These are phyloP conservation scores for Coilia nasus DNA, from an alignment of 2,797 vertebrate species.

Conservation along the genomic window DNA sequence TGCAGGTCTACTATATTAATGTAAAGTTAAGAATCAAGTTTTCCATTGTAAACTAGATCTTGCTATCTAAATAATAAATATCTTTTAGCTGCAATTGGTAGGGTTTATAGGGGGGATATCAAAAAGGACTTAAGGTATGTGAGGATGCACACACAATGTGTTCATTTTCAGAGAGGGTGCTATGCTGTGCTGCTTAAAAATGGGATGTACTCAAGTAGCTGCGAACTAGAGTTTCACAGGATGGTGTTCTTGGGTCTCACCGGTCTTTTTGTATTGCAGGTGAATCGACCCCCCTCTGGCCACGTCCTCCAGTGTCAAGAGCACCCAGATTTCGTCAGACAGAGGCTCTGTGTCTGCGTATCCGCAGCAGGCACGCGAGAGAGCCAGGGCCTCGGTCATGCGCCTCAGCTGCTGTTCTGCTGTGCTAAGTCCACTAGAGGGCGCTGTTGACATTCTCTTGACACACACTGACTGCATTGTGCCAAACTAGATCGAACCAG, in stretches of 20 bases:
- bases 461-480: neutral
- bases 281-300: conserved; percentile 26
- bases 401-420: conserved; percentile 46
- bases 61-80: neutral
- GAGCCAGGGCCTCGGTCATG: conserved; percentile 36
- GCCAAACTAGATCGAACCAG: conserved; percentile 15
- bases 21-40: neutral
- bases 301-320: conserved; percentile 36
- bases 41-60: neutral
- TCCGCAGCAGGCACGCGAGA: conserved; percentile 30
- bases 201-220: too few relatives aligned
- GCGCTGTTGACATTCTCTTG: neutral
- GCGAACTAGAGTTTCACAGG: too few relatives aligned
- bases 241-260: conserved; percentile 34
- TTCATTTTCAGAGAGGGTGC: too few relatives aligned
- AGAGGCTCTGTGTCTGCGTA: neutral
- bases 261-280: conserved; percentile 28
- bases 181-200: too few relatives aligned
- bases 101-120: neutral
- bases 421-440: conserved; percentile 38
- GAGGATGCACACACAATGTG: neutral
- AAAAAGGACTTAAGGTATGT: neutral
- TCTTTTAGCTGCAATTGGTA: neutral
- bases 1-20: too few relatives aligned
- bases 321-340: conserved; percentile 38